Base-by-base conservation (phyloP, 2,797 vertebrate species). In the Eutrigla gurnardus region DNA sequence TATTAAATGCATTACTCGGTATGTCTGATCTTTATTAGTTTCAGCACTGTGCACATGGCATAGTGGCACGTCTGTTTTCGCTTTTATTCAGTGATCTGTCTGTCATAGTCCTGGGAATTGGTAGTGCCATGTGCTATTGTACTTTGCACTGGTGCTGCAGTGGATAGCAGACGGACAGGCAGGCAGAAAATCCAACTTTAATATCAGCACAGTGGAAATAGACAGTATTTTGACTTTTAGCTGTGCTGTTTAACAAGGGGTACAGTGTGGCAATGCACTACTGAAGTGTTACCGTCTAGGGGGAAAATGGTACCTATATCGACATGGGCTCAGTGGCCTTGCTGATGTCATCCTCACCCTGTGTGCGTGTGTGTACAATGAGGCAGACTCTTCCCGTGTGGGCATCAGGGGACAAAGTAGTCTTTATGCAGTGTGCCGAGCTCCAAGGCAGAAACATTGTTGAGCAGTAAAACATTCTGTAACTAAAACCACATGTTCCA, bases 401-500 rank as follows among this genome's bases (percentile, higher is more conserved):
- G 93, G 92, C 94, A 93, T 88, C 81, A 83, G 69, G 88, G 93
- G 94, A 95, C 94, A 95, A 95, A 95, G 93, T 95, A 90, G 91
- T 92, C 94, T 96, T 96, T 95, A 95, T 96, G 92, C 91, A 90
- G 83, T 88, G 86, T 92, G 86, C 91, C 46, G 91, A 85, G 92
- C 93, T 94, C 87, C 86, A 81, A 94, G 93, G 93, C 94, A 95
- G 93, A 94, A 94, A 95, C 92, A 94, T 93, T 93, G 95, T 94
- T 93, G 90, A 88, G 93, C 94, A 92, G 93, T 95, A 95, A 94
- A 95, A 95, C 93, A 92, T 92, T 92, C 91, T 73, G 89, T 94
- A 95, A 95, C 92, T 79, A 88, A 94, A 95, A 94, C 91, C 95
- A 96, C 94, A 95, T 95, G 94, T 94, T 92, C 84, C 81, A 78